Base-by-base conservation (phyloP, 2,113 vertebrate genomes). In the Pteropus alecto region DNA sequence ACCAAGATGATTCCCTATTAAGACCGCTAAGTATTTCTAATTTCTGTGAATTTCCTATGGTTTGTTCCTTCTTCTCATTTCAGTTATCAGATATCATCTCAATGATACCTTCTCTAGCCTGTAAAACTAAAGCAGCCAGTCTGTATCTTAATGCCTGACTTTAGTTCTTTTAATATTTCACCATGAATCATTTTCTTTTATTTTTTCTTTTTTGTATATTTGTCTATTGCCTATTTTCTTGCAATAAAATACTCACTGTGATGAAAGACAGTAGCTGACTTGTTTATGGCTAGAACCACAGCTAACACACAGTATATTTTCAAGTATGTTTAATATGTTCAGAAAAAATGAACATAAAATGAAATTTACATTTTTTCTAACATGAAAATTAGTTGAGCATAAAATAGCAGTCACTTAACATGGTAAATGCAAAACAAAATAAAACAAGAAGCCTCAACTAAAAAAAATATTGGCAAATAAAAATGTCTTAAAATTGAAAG, bases 381-480 rank as follows among this genome's bases (percentile, higher is more conserved):
- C 41, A 73, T 90, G 76, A 92, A 90, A 79, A 95, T 90, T 95
- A 92, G 83, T 97, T 95, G 56, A 92, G 30, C 65, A 87, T 96
- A 85, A 95, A 84, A 70, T 70, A 77, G 38, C 38, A 90, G 48
- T 82, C 60, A 76, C 18, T 94, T 88, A 96, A 48, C 30, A 90
- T 10, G 16, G 41, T 90, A 41, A 85, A 48, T 90, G 65, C 14
- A 94, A 82, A 85, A 51, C 11, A 70, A 63, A 90, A 95, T 56
- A 51, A 97, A 94, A 76, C 7, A 60, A 46, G 41, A 82, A 84
- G 8, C 26, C 33, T 90, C 90, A 78, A 94, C 7, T 46, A 60
- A 84, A 60, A 48, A 56, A 14, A 10, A 51, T 48, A 63, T 9
- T 56, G 81, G 5, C 60, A 84, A 92, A 87, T 43, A 84, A 90